Evolutionary conservation across 2,113 vertebrate species (phyloP), one percentile per base, ranked within the genome.

Genomic region (Puffinus mauretanicus): DNA sequence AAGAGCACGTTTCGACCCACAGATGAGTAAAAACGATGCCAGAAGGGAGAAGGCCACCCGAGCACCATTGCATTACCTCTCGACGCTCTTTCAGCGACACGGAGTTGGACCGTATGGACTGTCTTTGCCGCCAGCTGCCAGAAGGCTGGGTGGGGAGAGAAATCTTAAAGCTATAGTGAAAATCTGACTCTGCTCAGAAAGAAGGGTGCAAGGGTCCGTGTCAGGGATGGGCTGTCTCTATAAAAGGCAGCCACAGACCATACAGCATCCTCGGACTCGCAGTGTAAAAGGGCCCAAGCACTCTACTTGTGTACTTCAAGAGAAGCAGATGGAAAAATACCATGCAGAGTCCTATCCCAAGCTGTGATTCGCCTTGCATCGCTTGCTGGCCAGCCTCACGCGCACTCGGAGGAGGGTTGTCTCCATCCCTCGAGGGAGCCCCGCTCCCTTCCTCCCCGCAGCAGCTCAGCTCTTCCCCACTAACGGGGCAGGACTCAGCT

Each of bases 361-460:
- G 29, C n/a, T 7, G 40, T 3, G 11, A 8, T 1, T 6, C n/a
- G 4, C 9, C 24, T 18, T 1, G 14, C 29, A 13, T 0, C 7
- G 6, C 46, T 8, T 9, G 22, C 66, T 4, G 38, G 52, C n/a
- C 12, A 26, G 46, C 15, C 24, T 11, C n/a, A 13, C 3, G 20
- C 62, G 7, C 44, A 6, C 18, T 1, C 1, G 7, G 34, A 26
- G 34, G 11, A 8, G 29, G 38, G 9, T 5, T 7, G 44, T 27
- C 79, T 19, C n/a, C 82, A 16, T n/a, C 34, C 58, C 69, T 8
- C 15, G 0, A 0, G 7, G 21, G 8, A 71, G 13, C 69, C 25
- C 20, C 12, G 24, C 27, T 18, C 13, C 70, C 30, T 27, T 16
- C 42, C 36, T 22, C 19, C 1, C 64, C 0, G 3, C 21, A 42